Evolutionary conservation across 2,113 vertebrate genomes (phyloP), one percentile per base, ranked within the genome.

Genomic region (Tetraodon nigroviridis): DNA sequence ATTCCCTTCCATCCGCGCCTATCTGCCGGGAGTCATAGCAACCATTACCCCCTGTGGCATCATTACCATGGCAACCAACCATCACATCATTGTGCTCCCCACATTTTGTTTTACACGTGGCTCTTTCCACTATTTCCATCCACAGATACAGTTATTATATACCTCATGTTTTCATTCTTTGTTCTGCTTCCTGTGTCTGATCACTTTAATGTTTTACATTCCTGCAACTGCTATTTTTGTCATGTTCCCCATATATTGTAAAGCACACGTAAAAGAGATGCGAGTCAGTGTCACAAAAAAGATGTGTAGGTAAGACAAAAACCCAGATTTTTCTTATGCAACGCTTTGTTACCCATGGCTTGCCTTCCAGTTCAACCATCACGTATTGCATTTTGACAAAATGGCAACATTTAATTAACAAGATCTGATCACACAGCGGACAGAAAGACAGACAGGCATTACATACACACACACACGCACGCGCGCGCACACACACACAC

Each of bases 1-100:
- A 70, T 71, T 82, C 79, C 80, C 73, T 76, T 82, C 79, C 78
- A 71, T 76, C 69, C 69, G 84, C 46, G 75, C 72, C 78, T 60
- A 62, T 67, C 51, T 58, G 58, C 50, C 24, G 73, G 48, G 32
- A 76, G 58, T 69, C 79, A 85, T 85, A 60, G 82, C 67, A 87
- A 84, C 82, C 83, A 73, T 74, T 59, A 61, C 78, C 80, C 75
- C 74, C 69, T 8, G 56, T 74, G 78, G 79, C 82, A 80, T 71
- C 46, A 59, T 79, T 66, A 37, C 84, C 67, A 77, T 80, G 71
- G 76, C 61, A 82, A 84, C 82, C 58, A 61, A 61, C 47, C 69
- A 80, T 82, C 69, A 46, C 64, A 60, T 79, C 67, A 59, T 66
- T 64, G 44, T 75, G 58, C 58, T 69, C 62, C 71, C 71, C 54